Percentiles rank a stretch among this genome's conserved stretches.
phyloP scores from a whole-genome alignment of 2,113 vertebrate genomes.

The Syngnathoides biaculeatus region DNA sequence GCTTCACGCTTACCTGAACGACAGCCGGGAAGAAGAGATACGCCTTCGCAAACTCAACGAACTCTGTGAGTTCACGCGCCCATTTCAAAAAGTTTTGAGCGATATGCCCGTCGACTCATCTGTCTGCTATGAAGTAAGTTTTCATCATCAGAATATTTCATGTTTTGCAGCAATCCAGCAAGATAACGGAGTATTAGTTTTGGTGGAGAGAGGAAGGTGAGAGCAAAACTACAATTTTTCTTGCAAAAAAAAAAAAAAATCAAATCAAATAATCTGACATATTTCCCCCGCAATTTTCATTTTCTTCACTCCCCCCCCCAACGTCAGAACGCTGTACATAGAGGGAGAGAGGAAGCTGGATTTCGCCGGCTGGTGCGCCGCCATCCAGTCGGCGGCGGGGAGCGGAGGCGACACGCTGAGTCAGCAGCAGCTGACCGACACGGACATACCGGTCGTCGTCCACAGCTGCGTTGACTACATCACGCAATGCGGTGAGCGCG shows the following conservation, averaged over 20 bases:
- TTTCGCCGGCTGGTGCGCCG: slow-evolving; percentile 81
- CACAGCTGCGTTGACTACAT: slow-evolving; percentile 89
- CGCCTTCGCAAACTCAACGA: slow-evolving; percentile 90
- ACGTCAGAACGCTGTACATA: slow-evolving; percentile 85
- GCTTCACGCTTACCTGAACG: slow-evolving; percentile 73
- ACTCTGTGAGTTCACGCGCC: slow-evolving; percentile 79
- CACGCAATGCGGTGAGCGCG: slow-evolving; percentile 82
- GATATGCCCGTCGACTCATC: background rate
- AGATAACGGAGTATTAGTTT: slow-evolving; percentile 85
- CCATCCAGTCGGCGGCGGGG: slow-evolving; percentile 84
- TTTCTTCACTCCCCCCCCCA: background rate
- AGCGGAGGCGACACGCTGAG: slow-evolving; percentile 83
- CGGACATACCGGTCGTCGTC: slow-evolving; percentile 85
- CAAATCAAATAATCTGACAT: too few relatives aligned
- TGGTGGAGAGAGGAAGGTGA: slow-evolving; percentile 88
- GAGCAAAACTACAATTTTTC: background rate
- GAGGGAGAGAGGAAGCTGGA: slow-evolving; percentile 87
- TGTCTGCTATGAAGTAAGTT: background rate
- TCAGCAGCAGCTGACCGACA: slow-evolving; percentile 89
- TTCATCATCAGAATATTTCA: slow-evolving; percentile 3
- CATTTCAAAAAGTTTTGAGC: background rate
- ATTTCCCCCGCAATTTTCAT: too few relatives aligned
- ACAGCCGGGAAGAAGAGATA: slow-evolving; percentile 76
- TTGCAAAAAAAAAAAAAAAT: too few relatives aligned
- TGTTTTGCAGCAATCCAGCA: slow-evolving; percentile 79